Percentiles rank a stretch among this genome's conserved stretches.
Conservation (phyloP, 2,888 invertebrate genomes). For the Mycalesis mineus region DNA sequence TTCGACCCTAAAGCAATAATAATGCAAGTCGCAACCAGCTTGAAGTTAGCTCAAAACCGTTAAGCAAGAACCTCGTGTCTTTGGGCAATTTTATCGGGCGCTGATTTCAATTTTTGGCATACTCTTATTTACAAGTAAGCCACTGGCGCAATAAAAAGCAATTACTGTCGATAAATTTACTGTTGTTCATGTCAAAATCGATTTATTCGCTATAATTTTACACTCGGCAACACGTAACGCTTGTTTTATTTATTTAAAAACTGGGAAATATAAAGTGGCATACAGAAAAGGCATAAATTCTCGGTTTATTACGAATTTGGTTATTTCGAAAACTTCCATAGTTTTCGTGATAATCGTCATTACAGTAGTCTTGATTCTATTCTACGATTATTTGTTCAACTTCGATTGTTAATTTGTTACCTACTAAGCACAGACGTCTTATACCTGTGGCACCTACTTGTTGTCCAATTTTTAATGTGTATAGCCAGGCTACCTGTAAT, state of each 20-base stretch:
- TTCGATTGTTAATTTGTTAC: too few species aligned
- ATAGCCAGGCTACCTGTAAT: too few species aligned
- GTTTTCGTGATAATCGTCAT: too few species aligned
- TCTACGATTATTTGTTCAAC: too few species aligned
- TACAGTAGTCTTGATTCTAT: too few species aligned
- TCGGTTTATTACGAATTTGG: too few species aligned
- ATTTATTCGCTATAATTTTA: conserved; percentile 45
- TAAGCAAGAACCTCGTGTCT: conserved; percentile 31
- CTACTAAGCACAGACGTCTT: too few species aligned
- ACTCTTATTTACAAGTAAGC: conserved; percentile 32
- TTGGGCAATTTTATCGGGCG: conserved; percentile 30
- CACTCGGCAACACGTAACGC: background rate
- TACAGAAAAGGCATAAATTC: too few species aligned
- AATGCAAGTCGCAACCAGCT: background rate
- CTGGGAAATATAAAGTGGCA: too few species aligned
- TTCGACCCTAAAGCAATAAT: conserved; percentile 35
- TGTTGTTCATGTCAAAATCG: conserved; percentile 36
- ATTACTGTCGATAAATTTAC: conserved; percentile 33
- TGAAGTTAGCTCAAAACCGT: conserved; percentile 12
- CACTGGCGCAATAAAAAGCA: conserved; percentile 33
- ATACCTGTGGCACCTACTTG: too few species aligned
- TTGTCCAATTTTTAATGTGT: too few species aligned
- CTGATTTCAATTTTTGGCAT: conserved; percentile 30
- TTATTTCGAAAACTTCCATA: too few species aligned
- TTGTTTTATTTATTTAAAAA: background rate